Base-by-base conservation (phyloP, 1,140 invertebrate genomes). In the Drosophila sp. region DNA sequence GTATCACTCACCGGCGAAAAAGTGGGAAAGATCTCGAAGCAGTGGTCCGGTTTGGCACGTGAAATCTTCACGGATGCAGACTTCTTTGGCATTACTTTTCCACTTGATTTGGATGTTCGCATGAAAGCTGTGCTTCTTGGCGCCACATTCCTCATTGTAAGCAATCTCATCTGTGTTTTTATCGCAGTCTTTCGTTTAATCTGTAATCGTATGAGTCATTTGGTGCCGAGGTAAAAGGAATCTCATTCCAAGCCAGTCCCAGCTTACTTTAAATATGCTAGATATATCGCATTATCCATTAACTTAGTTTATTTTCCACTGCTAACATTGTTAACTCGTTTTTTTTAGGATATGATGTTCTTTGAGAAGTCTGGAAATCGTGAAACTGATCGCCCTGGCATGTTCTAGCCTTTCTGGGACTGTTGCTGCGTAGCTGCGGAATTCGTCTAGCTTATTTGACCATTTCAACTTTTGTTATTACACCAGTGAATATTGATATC, bases 111-210 rank as follows among this genome's bases (percentile, higher is more conserved):
- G 64, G 96, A 97, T 81, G 95, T 97, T 7, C 94, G 95, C 76
- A 95, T 97, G 89, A 98, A 97, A 90, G 96, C 96, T 0, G 94
- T 96, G 5, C 92, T 97, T 62, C 90, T 97, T 2, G 96, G 95
- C 27, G 96, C 96, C 7, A 94, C 93, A 76, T 94, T 96, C 82
- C 91, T 96, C n/a, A 95, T 96, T 89, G 95, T 96, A 92, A 94
- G 95, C 93, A 27, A 1, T 40, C 5, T n/a, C 16, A 2, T 27
- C 8, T 53, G 14, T 34, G 13, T 16, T 6, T 7, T 6, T 4
- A 14, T 45, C 27, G 40, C 58, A 50, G 40, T 21, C 46, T 71
- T 77, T 72, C 41, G 64, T 36, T 73, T 89, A 32, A 72, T 57
- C 65, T 65, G 62, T 80, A 11, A 67, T 69, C 34, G 82, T 21